Evolutionary conservation across 1,140 invertebrate genomes (phyloP), one percentile per base, ranked within the genome.

Genomic region (Aphaenogaster ashmeadi): DNA sequence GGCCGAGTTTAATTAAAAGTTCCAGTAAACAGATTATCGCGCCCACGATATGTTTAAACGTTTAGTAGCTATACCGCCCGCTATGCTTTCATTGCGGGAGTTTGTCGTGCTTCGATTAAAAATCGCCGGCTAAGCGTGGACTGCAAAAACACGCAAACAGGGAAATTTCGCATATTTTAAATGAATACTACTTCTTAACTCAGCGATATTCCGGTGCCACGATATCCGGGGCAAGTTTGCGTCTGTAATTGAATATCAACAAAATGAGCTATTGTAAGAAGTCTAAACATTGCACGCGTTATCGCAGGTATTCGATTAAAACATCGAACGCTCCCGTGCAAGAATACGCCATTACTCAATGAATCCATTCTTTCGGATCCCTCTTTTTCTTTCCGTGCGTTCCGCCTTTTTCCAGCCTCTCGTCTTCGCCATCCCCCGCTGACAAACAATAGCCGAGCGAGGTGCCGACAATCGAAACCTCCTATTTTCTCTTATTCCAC

Each of bases 1-100:
- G 67, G 38, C 67, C 54, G 80, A 84, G n/a, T 75, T 84, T 84
- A 60, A 75, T 64, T 60, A 74, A 74, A 84, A 74, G 69, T 84
- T 50, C 41, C 36, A 47, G 18, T 44, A 60, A 60, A 54, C 80
- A 71, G 41, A 75, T 84, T 84, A 84, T 60, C 69, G 41, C 69
- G 38, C 33, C 9, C 44, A 33, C 78, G 36, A 80, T 69, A 80
- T 60, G 54, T 74, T 80, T 15, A 52, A 66, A 52, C 60, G 44
- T 62, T 60, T 36, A 50, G 33, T 74, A 38, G 44, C 47, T 47
- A 74, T 62, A 74, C 27, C 11, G n/a, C 21, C 15, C 13, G 56
- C n/a, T 62, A 2, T 33, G 47, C 13, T 80, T 69, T 54, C 15
- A 47, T 75, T 15, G 4, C 56, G 41, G 5, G 3, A 75, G 54